Evolutionary conservation across 2,113 vertebrate genomes (phyloP), one percentile per base, ranked within the genome.

Genomic region (Penelope pileata): DNA sequence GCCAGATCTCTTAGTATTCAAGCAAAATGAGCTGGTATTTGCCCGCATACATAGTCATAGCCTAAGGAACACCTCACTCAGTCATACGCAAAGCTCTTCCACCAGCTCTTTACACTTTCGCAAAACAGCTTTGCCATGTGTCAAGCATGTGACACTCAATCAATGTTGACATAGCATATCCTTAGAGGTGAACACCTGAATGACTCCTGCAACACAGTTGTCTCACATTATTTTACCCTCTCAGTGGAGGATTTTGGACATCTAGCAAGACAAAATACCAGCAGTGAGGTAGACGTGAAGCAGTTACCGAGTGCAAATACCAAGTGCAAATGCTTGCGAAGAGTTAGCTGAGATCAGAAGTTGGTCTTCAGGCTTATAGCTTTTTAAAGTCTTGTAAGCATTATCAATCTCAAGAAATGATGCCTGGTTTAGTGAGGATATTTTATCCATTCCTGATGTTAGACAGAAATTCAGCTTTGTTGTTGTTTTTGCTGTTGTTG

Each of bases 71-170:
- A 64, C 23, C 30, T 43, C 70, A 54, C 29, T 73, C 53, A 40
- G 32, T 54, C 53, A 23, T 3, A n/a, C 4, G 40, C 48, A 92
- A 26, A 93, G 47, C 21, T 36, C 38, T 40, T 43, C 36, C 67
- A 66, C n/a, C 66, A 77, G 79, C 36, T 62, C 76, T 54, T 69
- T 59, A 68, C 51, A 64, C 34, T 21, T 75, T 0, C n/a, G 32
- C 47, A 40, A 27, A 88, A 5, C 15, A 84, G 30, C 30, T 0
- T 2, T 82, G 80, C 72, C 42, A 9, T 2, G 70, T 36, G 76
- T n/a, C 70, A n/a, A 2, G 58, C 48, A 32, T 0, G 4, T 9
- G 36, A 19, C 12, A 3, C 2, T 3, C 38, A 12, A 72, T 30
- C 64, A 17, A 10, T 17, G 14, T 36, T 34, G 83, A 60, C 66